phyloP scores from a whole-genome alignment of 1,140 invertebrate genomes.

The Caerostris extrusa region DNA sequence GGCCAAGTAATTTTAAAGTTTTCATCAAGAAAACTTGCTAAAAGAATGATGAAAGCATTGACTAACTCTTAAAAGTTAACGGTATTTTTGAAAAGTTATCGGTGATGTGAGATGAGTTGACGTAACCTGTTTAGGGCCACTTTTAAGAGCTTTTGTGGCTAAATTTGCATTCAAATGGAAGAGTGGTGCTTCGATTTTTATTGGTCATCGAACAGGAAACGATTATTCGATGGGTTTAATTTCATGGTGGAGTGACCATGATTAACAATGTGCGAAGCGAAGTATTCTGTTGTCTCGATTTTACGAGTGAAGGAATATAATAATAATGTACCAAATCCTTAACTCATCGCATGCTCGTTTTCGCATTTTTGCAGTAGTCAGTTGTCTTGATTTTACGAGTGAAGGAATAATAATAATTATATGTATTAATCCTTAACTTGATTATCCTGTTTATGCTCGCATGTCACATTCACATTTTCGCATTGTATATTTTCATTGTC shows the following conservation, averaged over 20 bases:
- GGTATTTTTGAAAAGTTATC: conserved; percentile 8
- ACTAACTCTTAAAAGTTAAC: conserved; percentile 2
- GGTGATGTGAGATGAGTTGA: background rate
- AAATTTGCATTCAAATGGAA: conserved; percentile 7
- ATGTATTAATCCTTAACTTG: too few relatives aligned
- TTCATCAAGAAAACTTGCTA: background rate
- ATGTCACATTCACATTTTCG: too few relatives aligned
- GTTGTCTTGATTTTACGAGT: too few relatives aligned
- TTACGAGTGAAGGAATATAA: background rate
- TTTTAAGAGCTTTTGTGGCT: background rate
- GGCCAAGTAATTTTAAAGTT: background rate
- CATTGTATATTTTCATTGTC: too few relatives aligned
- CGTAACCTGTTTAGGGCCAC: background rate
- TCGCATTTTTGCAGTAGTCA: too few relatives aligned
- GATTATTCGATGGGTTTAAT: background rate
- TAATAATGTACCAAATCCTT: too few relatives aligned
- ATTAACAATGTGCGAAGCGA: background rate
- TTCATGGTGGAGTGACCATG: background rate
- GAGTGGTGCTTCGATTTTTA: background rate
- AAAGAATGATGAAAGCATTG: conserved; percentile 6
- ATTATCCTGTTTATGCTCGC: too few relatives aligned
- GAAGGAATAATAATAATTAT: too few relatives aligned
- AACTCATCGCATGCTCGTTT: too few relatives aligned
- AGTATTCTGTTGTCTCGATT: background rate
- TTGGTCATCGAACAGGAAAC: background rate